phyloP scores from a whole-genome alignment of 2,113 vertebrate genomes.

The Anguilla japonica region DNA sequence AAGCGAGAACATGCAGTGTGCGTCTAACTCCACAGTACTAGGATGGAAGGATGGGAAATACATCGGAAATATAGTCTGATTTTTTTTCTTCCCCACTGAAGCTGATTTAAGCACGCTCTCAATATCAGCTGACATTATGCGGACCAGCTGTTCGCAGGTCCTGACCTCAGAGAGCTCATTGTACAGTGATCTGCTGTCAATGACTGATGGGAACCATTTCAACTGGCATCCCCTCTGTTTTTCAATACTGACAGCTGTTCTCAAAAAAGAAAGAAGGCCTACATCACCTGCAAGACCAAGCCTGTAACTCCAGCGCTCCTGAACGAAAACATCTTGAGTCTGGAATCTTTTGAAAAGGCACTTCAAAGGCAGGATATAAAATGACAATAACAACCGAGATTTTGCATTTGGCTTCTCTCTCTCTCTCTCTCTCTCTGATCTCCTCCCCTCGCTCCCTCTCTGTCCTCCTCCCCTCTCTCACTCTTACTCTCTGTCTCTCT shows the following conservation, averaged over 20 bases:
- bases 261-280: slow-evolving; percentile 59
- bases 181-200: slow-evolving; percentile 64
- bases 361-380: slow-evolving; percentile 27
- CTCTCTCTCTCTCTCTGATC: too few relatives aligned
- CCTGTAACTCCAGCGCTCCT: slow-evolving; percentile 32
- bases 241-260: slow-evolving; percentile 59
- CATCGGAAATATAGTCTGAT: too few relatives aligned
- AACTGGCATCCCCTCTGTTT: slow-evolving; percentile 52
- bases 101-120: slow-evolving; percentile 26
- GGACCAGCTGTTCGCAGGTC: slow-evolving; percentile 52
- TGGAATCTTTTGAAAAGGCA: background rate
- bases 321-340: slow-evolving; percentile 4
- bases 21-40: background rate
- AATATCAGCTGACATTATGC: slow-evolving; percentile 49
- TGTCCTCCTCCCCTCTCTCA: background rate
- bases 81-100: background rate
- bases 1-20: too few relatives aligned
- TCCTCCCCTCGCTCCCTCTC: too few relatives aligned
- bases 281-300: slow-evolving; percentile 53
- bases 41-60: background rate
- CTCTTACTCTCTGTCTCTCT: too few relatives aligned
- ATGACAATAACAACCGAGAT: background rate
- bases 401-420: background rate
- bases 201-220: slow-evolving; percentile 65
- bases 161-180: slow-evolving; percentile 51